Percentiles rank a stretch among this genome's conserved stretches.
Conservation (phyloP, 2,113 vertebrate genomes). For the Prinia subflava region DNA sequence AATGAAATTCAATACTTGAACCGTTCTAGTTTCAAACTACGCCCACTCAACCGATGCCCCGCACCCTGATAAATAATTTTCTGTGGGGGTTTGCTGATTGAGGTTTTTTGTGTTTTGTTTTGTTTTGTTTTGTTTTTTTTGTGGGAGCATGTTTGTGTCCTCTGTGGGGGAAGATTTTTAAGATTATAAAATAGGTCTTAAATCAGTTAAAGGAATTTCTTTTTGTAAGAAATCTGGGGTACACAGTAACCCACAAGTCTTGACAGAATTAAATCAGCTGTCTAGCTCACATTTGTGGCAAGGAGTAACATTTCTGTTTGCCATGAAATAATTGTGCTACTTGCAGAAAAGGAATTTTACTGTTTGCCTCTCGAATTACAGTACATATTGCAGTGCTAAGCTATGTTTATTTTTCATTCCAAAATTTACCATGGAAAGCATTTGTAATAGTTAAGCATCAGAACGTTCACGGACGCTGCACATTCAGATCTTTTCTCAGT, state of each 20-base stretch:
- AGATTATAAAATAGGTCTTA: neutral
- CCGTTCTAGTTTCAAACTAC: neutral
- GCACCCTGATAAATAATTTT: neutral
- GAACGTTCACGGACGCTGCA: conserved; percentile 23
- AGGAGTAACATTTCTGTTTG: neutral
- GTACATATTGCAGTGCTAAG: neutral
- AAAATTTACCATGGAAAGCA: neutral
- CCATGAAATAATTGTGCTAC: neutral
- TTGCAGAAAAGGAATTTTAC: neutral
- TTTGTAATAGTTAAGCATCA: conserved; percentile 4
- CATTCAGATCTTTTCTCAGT: conserved; percentile 39
- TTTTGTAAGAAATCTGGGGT: neutral
- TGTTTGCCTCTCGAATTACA: neutral
- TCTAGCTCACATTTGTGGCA: neutral
- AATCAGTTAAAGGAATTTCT: too few species aligned
- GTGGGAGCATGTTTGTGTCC: fast-evolving
- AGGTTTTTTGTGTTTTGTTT: too few species aligned
- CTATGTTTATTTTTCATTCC: conserved; percentile 15
- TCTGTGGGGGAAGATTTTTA: fast-evolving
- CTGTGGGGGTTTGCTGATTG: fast-evolving
- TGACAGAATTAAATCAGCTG: neutral
- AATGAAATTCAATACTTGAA: neutral
- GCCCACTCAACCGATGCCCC: fast-evolving
- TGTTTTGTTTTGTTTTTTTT: neutral
- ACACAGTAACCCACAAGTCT: neutral